Evolutionary conservation across 2,888 invertebrate species (phyloP).

Genomic region (Diarsia dahlii): DNA sequence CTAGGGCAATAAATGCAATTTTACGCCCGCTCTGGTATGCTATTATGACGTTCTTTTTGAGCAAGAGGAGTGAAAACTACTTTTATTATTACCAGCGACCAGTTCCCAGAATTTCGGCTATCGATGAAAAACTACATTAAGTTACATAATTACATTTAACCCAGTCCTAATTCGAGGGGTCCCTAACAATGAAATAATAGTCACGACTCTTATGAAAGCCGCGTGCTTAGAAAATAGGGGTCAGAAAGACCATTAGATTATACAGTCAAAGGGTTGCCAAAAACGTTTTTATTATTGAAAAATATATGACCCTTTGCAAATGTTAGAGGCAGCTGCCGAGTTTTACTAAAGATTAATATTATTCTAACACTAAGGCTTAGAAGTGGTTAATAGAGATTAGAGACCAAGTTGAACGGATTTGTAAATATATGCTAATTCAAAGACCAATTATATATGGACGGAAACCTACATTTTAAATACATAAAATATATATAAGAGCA

Average conservation of each 20-base stretch:
- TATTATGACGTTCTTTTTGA: no score
- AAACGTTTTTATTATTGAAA: slow-evolving; percentile 81
- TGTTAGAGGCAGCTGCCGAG: slow-evolving; percentile 82
- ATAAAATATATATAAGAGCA: slow-evolving; percentile 11
- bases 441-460: slow-evolving; percentile 54
- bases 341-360: slow-evolving; percentile 79
- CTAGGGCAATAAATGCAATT: no score
- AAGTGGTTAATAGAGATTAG: slow-evolving; percentile 69
- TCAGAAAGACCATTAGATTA: slow-evolving; percentile 77
- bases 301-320: slow-evolving; percentile 79
- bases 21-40: no score
- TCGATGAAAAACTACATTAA: slow-evolving; percentile 54
- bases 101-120: slow-evolving; percentile 50
- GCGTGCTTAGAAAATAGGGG: slow-evolving; percentile 79
- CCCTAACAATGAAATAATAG: slow-evolving; percentile 74
- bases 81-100: slow-evolving; percentile 34
- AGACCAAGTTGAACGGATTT: slow-evolving; percentile 79
- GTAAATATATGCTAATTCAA: slow-evolving; percentile 76
- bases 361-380: slow-evolving; percentile 81
- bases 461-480: slow-evolving; percentile 34
- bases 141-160: slow-evolving; percentile 59
- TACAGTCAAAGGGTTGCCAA: slow-evolving; percentile 87
- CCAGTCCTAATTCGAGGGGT: slow-evolving; percentile 66
- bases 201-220: slow-evolving; percentile 70
- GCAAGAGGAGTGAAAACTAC: no score